phyloP scores from a whole-genome alignment of 2,888 invertebrate species.

The Chromoteleia sp. region DNA sequence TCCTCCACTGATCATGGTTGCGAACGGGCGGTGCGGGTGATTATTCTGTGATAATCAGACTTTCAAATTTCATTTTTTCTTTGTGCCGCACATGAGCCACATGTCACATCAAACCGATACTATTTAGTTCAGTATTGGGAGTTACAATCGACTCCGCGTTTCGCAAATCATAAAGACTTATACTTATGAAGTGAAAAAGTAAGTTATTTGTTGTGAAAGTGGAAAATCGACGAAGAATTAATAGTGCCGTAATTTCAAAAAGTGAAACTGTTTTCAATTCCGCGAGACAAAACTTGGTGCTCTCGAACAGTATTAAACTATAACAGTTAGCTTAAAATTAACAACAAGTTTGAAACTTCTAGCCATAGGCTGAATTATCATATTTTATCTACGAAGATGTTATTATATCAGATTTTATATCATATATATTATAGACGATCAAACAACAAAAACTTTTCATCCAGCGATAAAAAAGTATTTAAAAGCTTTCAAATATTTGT shows the following conservation, averaged over 20 bases:
- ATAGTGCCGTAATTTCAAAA: slow-evolving; percentile 42
- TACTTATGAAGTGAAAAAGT: slow-evolving; percentile 46
- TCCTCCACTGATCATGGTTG: slow-evolving; percentile 64
- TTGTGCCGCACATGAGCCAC: slow-evolving; percentile 38
- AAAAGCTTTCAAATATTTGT: no score
- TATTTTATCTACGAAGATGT: not conserved
- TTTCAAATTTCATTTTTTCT: slow-evolving; percentile 69
- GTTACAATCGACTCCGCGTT: slow-evolving; percentile 11
- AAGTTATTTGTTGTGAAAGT: slow-evolving; percentile 46
- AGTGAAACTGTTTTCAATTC: slow-evolving; percentile 48
- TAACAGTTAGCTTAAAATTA: slow-evolving; percentile 36
- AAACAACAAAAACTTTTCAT: no score
- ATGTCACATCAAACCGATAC: slow-evolving; percentile 38
- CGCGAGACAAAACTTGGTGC: slow-evolving; percentile 24
- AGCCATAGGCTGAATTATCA: slow-evolving; percentile 10
- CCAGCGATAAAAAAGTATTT: no score
- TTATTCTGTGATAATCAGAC: slow-evolving; percentile 70
- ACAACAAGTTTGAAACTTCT: slow-evolving; percentile 46
- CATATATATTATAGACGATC: not conserved
- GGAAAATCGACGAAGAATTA: slow-evolving; percentile 29
- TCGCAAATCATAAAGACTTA: slow-evolving; percentile 15
- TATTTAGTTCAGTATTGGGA: slow-evolving; percentile 18
- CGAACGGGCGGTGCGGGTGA: slow-evolving; percentile 65
- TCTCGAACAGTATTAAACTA: slow-evolving; percentile 42
- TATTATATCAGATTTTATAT: not conserved